Percentiles rank a stretch among this genome's conserved stretches.
phyloP scores from a whole-genome alignment of 2,888 invertebrate genomes.

The Stenchaetothrips biformis region DNA sequence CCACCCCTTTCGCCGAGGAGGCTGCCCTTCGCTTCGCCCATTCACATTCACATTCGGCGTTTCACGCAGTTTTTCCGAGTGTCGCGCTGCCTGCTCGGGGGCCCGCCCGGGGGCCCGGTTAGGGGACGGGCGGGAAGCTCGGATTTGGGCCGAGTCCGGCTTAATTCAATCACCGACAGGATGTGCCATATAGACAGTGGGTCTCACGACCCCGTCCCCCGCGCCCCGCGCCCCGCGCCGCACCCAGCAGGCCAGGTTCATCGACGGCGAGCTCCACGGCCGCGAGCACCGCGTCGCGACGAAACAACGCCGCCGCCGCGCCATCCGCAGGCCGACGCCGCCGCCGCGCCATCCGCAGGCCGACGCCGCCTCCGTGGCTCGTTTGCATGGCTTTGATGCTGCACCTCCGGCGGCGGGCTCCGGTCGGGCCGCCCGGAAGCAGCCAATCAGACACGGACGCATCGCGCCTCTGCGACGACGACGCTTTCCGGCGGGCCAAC shows the following conservation, averaged over 20 bases:
- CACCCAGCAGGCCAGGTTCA: conserved; percentile 29
- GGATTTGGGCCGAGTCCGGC: conserved; percentile 17
- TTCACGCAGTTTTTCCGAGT: neutral
- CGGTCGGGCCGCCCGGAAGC: no score
- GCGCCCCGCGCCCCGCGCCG: conserved; percentile 25
- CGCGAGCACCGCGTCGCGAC: neutral
- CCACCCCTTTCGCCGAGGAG: neutral
- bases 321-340: neutral
- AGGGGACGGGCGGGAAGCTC: conserved; percentile 8
- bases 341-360: neutral
- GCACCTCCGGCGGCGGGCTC: no score
- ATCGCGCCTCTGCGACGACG: no score
- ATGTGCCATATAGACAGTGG: conserved; percentile 21
- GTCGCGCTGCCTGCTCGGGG: neutral
- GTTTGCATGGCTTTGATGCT: no score
- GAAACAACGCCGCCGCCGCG: neutral
- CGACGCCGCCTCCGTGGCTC: no score
- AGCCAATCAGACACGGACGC: no score
- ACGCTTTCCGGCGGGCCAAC: no score
- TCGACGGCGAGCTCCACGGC: neutral
- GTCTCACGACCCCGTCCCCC: neutral
- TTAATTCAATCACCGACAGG: conserved; percentile 23
- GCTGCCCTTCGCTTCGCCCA: neutral
- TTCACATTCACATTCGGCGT: neutral
- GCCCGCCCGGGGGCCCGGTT: neutral